Conservation (phyloP, 2,113 vertebrate species). For the Cebidichthys violaceus region DNA sequence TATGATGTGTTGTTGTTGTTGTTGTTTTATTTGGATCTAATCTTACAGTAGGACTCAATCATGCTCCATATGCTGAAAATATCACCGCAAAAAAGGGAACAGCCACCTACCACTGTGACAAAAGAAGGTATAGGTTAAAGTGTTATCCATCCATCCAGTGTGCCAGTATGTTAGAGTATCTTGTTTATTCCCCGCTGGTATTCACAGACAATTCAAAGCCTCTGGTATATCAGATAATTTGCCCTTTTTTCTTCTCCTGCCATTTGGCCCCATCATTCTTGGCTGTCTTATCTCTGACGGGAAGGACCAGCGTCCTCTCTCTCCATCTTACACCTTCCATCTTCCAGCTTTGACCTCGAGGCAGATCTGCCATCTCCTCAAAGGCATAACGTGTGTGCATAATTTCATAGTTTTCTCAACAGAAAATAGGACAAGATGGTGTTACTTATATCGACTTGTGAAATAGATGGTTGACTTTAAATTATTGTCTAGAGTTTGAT, state of each 20-base stretch:
- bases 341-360: constrained; percentile 66
- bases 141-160: constrained; percentile 50
- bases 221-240: constrained; percentile 78
- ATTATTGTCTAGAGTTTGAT: constrained; percentile 5
- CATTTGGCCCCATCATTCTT: constrained; percentile 77
- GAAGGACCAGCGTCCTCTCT: constrained; percentile 32
- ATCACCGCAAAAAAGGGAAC: constrained; percentile 50
- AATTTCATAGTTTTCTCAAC: constrained; percentile 16
- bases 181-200: constrained; percentile 74
- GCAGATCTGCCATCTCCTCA: constrained; percentile 38
- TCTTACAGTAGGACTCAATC: constrained; percentile 17
- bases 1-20: not conserved
- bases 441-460: not conserved
- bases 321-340: constrained; percentile 47
- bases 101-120: constrained; percentile 49
- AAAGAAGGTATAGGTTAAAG: constrained; percentile 74
- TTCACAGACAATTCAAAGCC: constrained; percentile 74
- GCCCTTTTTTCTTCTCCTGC: constrained; percentile 62
- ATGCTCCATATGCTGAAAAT: constrained; percentile 49
- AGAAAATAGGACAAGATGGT: not conserved
- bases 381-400: constrained; percentile 26
- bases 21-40: constrained; percentile 4
- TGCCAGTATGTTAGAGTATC: constrained; percentile 63
- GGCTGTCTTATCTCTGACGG: constrained; percentile 76
- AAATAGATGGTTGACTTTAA: not conserved